Evolutionary conservation across 2,888 invertebrate species (phyloP), one percentile per base, ranked within the genome.

Genomic region (Gnatocerus cornutus): DNA sequence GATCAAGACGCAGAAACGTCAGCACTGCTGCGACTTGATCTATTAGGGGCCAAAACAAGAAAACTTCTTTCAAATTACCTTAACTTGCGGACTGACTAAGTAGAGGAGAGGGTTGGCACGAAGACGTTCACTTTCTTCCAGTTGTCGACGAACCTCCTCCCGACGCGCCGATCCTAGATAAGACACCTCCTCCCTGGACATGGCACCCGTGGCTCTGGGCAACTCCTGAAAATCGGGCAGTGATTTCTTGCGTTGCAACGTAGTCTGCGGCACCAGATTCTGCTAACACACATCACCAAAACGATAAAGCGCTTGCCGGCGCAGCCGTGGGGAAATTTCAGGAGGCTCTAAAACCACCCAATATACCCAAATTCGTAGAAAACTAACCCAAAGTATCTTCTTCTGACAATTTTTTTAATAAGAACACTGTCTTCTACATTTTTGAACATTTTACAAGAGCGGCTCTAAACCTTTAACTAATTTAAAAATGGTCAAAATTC

Each of bases 171-270:
- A 96, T 80, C 97, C 97, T 81, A 99, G 89, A 74, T 93, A 92
- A 74, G 97, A 96, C 56, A 97, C 97, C 87, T 99, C 98, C 85
- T 98, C 97, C 67, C 98, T 90, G 61, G 97, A 93, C 93, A 98
- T 95, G 77, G 92, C 91, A 77, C 93, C 91, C 66, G 92, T 90
- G 76, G 92, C 90, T 69, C 92, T 90, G 67, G 95, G 93, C 85
- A 95, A 89, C 73, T 91, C 92, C 81, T 94, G 94, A 81, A 96
- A 93, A 87, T 99, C 98, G 61, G 99, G 99, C 86, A 99, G 90
- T 77, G 98, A 98, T 87, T 99, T 99, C 87, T 98, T 97, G 79
- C 96, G 90, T 86, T 95, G 95, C 79, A 96, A 88, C 79, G 93
- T 89, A 83, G 92, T 90, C 82, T 91, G 70, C 45, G 74, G 91